Evolutionary conservation across 2,888 invertebrate species (phyloP).

Genomic region (Mactromeris polynyma): DNA sequence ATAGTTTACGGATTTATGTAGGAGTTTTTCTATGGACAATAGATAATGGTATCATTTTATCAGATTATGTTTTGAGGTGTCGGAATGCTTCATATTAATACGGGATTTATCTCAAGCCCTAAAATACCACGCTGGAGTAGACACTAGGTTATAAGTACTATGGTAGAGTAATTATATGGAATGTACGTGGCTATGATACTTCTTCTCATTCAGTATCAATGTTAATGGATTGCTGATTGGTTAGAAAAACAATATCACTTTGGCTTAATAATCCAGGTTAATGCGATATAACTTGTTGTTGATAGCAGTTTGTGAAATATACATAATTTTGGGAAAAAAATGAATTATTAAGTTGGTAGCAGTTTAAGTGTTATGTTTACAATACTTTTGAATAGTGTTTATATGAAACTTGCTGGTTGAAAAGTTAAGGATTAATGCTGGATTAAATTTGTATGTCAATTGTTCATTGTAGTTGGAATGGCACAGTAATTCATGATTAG

Average conservation of each 20-base stretch:
- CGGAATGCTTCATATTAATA: background rate
- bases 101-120: background rate
- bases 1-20: background rate
- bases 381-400: no score
- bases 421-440: background rate
- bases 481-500: background rate
- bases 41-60: background rate
- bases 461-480: background rate
- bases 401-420: no score
- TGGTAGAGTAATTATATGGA: conserved; percentile 18
- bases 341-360: no score
- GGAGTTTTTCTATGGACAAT: background rate
- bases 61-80: background rate
- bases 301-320: no score
- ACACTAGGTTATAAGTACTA: background rate
- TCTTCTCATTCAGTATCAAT: background rate
- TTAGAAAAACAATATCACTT: background rate
- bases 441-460: conserved; percentile 8
- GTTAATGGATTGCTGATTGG: background rate
- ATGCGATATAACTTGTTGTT: background rate
- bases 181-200: background rate
- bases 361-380: no score
- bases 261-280: background rate
- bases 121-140: conserved; percentile 3
- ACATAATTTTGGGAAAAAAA: no score